A percentile compares a stretch with the other conserved stretches of the same genome.
Evolutionary conservation across 2,888 invertebrate species (phyloP).

Genomic region (Leptinotarsa haldemani): DNA sequence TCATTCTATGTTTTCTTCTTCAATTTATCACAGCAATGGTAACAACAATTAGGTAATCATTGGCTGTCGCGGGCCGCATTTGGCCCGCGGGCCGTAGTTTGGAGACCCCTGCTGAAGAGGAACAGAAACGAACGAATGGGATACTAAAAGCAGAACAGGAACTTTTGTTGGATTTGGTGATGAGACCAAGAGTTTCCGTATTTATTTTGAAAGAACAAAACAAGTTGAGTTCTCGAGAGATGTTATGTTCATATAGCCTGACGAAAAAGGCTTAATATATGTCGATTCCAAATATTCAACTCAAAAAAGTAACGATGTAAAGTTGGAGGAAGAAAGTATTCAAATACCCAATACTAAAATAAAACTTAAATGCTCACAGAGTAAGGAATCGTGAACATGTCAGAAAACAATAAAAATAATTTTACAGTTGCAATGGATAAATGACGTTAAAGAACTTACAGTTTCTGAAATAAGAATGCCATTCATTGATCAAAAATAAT

Average conservation of each 20-base stretch:
- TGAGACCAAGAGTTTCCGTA: constrained; percentile 37
- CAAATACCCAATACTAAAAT: not conserved
- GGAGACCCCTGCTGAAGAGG: too few species aligned
- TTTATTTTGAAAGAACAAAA: constrained; percentile 34
- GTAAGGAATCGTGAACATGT: not conserved
- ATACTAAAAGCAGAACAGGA: constrained; percentile 53
- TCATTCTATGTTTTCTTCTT: too few species aligned
- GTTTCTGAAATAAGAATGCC: not conserved
- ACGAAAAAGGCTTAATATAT: not conserved
- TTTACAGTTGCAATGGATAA: not conserved
- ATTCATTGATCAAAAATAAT: constrained; percentile 21
- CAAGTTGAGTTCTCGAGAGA: constrained; percentile 31
- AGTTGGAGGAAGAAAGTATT: not conserved
- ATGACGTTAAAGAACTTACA: not conserved
- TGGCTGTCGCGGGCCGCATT: too few species aligned
- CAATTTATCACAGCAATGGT: constrained; percentile 58
- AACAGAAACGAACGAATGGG: constrained; percentile 56
- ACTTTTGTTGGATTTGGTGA: constrained; percentile 60
- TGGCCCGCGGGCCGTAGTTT: too few species aligned
- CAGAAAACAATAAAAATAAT: not conserved
- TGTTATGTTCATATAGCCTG: not conserved
- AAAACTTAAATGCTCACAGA: not conserved
- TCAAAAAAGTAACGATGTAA: not conserved
- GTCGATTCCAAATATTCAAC: not conserved
- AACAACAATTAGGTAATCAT: too few species aligned